These are phyloP conservation scores for Pinctada fucata DNA, from an alignment of 2,888 invertebrate genomes.

Conservation along the genomic window DNA sequence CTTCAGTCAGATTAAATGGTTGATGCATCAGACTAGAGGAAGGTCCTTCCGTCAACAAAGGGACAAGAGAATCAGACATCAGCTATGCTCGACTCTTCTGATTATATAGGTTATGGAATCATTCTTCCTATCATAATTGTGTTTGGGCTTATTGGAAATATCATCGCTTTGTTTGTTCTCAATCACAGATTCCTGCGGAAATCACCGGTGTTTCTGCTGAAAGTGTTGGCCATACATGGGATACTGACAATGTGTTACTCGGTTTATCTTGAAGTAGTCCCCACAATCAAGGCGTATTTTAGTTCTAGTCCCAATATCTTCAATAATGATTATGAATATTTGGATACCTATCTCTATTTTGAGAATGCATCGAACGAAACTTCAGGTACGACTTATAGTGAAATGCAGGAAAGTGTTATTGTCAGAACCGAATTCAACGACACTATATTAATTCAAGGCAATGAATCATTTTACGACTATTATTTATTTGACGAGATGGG, in stretches of 20 bases:
- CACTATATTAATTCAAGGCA: no score
- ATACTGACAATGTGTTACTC: slow-evolving; percentile 32
- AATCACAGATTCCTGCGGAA: slow-evolving; percentile 20
- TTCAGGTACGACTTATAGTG: neutral
- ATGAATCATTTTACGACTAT: neutral
- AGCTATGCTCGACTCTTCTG: no score
- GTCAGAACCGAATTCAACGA: no score
- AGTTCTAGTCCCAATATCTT: neutral
- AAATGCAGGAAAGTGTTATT: no score
- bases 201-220: slow-evolving; percentile 23
- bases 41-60: no score
- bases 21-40: no score
- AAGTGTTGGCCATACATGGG: slow-evolving; percentile 27
- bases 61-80: no score
- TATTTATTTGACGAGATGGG: neutral
- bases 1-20: no score
- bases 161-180: slow-evolving; percentile 13
- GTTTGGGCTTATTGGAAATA: slow-evolving; percentile 28
- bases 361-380: neutral
- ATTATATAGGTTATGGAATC: slow-evolving; percentile 23
- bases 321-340: neutral
- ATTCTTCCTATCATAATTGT: slow-evolving; percentile 16
- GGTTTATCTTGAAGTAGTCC: slow-evolving; percentile 22
- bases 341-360: neutral
- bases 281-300: slow-evolving; percentile 6